phyloP scores from a whole-genome alignment of 2,888 invertebrate species.

The Lepidonotus clava region DNA sequence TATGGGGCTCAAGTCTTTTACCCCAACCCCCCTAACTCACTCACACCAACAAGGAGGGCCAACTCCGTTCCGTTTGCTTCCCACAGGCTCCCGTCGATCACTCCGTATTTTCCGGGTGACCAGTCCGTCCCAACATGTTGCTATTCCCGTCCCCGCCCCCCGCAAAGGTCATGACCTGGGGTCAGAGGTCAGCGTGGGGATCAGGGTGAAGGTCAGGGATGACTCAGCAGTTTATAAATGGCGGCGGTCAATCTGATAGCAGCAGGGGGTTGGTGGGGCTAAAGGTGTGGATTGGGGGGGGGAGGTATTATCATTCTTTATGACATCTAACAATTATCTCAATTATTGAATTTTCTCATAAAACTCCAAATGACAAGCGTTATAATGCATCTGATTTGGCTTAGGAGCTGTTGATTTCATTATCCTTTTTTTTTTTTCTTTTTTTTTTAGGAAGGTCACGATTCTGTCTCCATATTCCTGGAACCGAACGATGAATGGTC shows the following conservation, averaged over 20 bases:
- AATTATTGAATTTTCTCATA: too few relatives aligned
- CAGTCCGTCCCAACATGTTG: slow-evolving; percentile 6
- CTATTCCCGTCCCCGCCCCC: background rate
- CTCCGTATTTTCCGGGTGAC: background rate
- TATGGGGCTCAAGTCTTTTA: too few relatives aligned
- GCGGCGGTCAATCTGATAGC: background rate
- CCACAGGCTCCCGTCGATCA: background rate
- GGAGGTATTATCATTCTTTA: background rate
- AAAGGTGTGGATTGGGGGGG: too few relatives aligned
- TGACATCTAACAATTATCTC: background rate
- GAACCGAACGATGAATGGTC: too few relatives aligned
- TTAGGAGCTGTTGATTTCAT: too few relatives aligned
- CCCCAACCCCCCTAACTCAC: background rate
- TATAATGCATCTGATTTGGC: too few relatives aligned
- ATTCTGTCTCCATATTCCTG: too few relatives aligned
- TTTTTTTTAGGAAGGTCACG: too few relatives aligned
- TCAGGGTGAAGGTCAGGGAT: background rate
- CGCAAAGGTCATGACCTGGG: slow-evolving; percentile 1
- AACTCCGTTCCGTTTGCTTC: slow-evolving; percentile 2
- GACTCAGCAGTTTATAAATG: slow-evolving; percentile 35
- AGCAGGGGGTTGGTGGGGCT: background rate
- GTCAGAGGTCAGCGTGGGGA: slow-evolving; percentile 14
- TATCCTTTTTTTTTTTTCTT: too few relatives aligned
- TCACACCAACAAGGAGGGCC: background rate
- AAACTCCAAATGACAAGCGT: too few relatives aligned